Evolutionary conservation across 2,888 invertebrate genomes (phyloP), one percentile per base, ranked within the genome.

Genomic region (Cataglyphis cursor): DNA sequence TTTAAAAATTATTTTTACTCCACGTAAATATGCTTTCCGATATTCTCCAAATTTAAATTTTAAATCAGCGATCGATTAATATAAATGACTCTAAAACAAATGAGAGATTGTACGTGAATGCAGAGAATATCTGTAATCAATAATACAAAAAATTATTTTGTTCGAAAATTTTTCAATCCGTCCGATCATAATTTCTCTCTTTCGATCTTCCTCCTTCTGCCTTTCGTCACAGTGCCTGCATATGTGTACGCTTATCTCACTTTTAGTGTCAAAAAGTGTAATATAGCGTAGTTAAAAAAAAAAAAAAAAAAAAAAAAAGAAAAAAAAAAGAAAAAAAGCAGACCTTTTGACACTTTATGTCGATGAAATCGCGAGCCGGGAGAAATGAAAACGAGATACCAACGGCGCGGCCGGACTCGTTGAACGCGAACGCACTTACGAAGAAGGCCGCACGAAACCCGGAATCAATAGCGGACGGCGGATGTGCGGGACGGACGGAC

Each of bases 381-480:
- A 21, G 73, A 35, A 78, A 57, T 38, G 61, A 51, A 51, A 76
- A 48, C 38, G 44, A 59, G 59, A n/a, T 72, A 83, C 76, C 83
- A 87, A 84, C 84, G 87, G 88, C 90, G 87, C 80, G 83, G 88
- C 81, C 82, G 84, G 88, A 89, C 90, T 85, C 84, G 83, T 90
- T 82, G 87, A 88, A 87, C 86, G 78, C 78, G 88, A 88, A 89
- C 89, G 88, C 82, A 88, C 90, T 81, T 90, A 88, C 85, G 89
- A 88, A 89, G 89, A 91, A 88, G 89, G 90, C 89, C 86, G 90
- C 90, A 90, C 91, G 91, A 92, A 93, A 90, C 88, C 93, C 92
- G 91, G 94, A 94, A 94, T 94, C 94, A 94, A 94, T 94, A 94
- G 94, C 93, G 92, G 91, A 90, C 91, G 91, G 91, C 93, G 92